phyloP scores from a whole-genome alignment of 2,888 invertebrate species.

The Synanthedon tipuliformis region DNA sequence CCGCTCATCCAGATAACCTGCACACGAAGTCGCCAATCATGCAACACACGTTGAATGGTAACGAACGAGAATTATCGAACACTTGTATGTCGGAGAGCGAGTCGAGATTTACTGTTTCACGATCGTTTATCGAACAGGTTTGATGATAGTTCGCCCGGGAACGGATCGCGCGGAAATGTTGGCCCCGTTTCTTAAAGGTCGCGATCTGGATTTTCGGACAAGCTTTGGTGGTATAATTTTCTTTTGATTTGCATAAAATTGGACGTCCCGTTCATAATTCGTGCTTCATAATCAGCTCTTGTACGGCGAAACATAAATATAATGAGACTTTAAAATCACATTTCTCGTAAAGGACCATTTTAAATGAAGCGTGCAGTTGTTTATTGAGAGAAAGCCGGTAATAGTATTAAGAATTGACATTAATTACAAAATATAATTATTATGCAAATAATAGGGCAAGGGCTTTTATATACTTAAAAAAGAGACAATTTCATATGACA shows the following conservation, averaged over 20 bases:
- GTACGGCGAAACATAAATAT: neutral
- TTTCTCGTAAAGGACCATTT: too few relatives aligned
- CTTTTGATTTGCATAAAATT: slow-evolving; percentile 20
- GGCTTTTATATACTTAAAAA: too few relatives aligned
- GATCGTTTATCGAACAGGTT: slow-evolving; percentile 2
- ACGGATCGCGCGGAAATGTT: slow-evolving; percentile 17
- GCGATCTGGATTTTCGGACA: slow-evolving; percentile 19
- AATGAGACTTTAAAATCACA: neutral
- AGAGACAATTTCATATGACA: too few relatives aligned
- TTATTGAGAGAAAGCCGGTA: too few relatives aligned
- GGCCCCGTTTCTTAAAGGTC: slow-evolving; percentile 40
- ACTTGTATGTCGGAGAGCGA: neutral
- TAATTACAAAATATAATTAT: too few relatives aligned
- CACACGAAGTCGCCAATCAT: slow-evolving; percentile 4
- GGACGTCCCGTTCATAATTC: slow-evolving; percentile 1
- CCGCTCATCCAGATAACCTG: slow-evolving; percentile 18
- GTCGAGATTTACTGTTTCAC: slow-evolving; percentile 5
- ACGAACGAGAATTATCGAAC: neutral
- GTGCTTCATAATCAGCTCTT: neutral
- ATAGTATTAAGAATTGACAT: too few relatives aligned
- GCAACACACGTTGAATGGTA: neutral
- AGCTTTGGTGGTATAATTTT: slow-evolving; percentile 6
- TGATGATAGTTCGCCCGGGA: slow-evolving; percentile 4
- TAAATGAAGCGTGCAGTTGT: too few relatives aligned
- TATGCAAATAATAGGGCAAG: too few relatives aligned